These are phyloP conservation scores for Hemistola chrysoprasaria DNA, from an alignment of 2,888 invertebrate genomes.

Conservation along the genomic window DNA sequence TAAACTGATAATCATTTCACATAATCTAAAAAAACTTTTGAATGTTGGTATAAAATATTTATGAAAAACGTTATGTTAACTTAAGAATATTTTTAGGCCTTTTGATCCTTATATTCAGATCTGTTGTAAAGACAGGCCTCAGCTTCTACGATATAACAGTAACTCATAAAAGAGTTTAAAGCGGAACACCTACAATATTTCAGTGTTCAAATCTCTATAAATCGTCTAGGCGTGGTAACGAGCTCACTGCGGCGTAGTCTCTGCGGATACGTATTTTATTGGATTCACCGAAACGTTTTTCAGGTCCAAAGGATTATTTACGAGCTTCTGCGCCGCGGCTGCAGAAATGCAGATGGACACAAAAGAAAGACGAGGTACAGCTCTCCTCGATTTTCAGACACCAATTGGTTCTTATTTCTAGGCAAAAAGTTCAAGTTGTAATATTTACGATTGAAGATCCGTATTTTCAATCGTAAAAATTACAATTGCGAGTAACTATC, in stretches of 20 bases:
- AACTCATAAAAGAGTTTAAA: slow-evolving; percentile 72
- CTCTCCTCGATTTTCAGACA: slow-evolving; percentile 21
- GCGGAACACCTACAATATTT: slow-evolving; percentile 79
- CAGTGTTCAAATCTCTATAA: slow-evolving; percentile 81
- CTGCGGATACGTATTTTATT: slow-evolving; percentile 82
- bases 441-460: no score
- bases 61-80: no score
- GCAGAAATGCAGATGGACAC: slow-evolving; percentile 79
- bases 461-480: no score
- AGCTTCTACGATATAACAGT: slow-evolving; percentile 17
- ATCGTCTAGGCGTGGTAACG: slow-evolving; percentile 81
- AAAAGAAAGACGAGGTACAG: slow-evolving; percentile 33
- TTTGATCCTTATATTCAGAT: no score
- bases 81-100: no score
- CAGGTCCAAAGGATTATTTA: slow-evolving; percentile 81
- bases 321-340: slow-evolving; percentile 72
- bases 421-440: not conserved
- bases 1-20: not conserved
- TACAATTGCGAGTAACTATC: no score
- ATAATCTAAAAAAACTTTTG: not conserved
- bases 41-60: no score
- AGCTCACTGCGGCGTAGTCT: slow-evolving; percentile 79
- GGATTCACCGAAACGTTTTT: slow-evolving; percentile 82
- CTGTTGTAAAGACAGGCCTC: slow-evolving; percentile 7
- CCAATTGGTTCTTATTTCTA: no score